These are phyloP conservation scores for Stegostoma tigrinum DNA, from an alignment of 2,113 vertebrate species.

Conservation along the genomic window DNA sequence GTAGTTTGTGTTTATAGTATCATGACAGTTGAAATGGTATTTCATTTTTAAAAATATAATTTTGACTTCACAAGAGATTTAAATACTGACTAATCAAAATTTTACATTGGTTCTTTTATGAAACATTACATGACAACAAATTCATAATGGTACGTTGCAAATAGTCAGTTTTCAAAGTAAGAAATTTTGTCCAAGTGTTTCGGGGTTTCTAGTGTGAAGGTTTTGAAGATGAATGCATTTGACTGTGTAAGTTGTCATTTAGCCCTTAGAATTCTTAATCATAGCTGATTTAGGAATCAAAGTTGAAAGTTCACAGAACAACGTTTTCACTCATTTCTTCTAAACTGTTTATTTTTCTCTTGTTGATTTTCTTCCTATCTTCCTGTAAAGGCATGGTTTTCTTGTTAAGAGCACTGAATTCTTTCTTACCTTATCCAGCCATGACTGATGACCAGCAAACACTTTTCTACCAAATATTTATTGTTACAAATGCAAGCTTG, in stretches of 20 bases:
- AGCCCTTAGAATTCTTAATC: background rate
- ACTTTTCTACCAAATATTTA: background rate
- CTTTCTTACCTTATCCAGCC: background rate
- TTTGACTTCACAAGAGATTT: background rate
- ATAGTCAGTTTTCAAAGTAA: background rate
- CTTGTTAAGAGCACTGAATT: background rate
- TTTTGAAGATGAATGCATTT: background rate
- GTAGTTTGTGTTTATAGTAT: background rate
- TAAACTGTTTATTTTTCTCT: background rate
- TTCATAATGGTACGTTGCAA: background rate
- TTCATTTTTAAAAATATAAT: background rate
- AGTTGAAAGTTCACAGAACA: background rate
- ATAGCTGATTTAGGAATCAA: background rate
- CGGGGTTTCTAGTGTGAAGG: background rate
- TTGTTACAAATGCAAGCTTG: background rate
- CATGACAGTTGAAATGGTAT: background rate
- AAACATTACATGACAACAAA: background rate
- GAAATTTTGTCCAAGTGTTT: background rate
- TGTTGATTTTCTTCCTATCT: background rate
- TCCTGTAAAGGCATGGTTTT: background rate
- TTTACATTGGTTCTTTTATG: background rate
- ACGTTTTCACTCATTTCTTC: background rate
- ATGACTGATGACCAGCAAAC: background rate
- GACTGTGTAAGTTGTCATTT: background rate
- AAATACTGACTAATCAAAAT: background rate